Evolutionary conservation across 1,140 invertebrate genomes (phyloP), one percentile per base, ranked within the genome.

Genomic region (Linepithema humile): DNA sequence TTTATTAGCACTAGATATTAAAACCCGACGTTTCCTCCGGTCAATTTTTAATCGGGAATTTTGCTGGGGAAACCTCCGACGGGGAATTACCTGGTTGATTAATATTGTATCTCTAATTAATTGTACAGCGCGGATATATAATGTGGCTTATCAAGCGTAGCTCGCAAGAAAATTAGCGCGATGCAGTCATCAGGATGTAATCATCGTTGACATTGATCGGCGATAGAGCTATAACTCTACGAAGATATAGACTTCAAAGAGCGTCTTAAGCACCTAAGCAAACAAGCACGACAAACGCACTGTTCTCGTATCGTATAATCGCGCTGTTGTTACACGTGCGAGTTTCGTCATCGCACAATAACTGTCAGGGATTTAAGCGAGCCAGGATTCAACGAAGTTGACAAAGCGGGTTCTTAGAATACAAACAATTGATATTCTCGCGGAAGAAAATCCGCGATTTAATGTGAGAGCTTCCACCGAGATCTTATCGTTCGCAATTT

Each of bases 121-220:
- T 20, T 12, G 53, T 20, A 40, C 53, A n/a, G 50, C 29, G 59
- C 32, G n/a, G n/a, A n/a, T n/a, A n/a, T n/a, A 23, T 64, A 45
- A 62, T 64, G 55, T 53, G n/a, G 64, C n/a, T 26, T 26, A 32
- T 6, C 4, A 26, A 69, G 26, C 32, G 35, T 20, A 38, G 12
- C 32, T 65, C 29, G 74, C 64, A 45, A 55, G 35, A 70, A 57
- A 32, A 80, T 78, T 69, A 69, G n/a, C 38, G 35, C 75, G 32
- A 80, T 40, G 23, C 48, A 53, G 5, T 40, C 45, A 40, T 53
- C 45, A 23, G 26, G 48, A 38, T 55, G n/a, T 70, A 55, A 69
- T 80, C 23, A 55, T 23, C 64, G 64, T 69, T 55, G 75, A 57
- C 64, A 65, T 80, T 70, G 64, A 80, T 69, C 64, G 35, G 50